These are phyloP conservation scores for Galeopterus variegatus DNA, from an alignment of 2,113 vertebrate species.

Conservation along the genomic window DNA sequence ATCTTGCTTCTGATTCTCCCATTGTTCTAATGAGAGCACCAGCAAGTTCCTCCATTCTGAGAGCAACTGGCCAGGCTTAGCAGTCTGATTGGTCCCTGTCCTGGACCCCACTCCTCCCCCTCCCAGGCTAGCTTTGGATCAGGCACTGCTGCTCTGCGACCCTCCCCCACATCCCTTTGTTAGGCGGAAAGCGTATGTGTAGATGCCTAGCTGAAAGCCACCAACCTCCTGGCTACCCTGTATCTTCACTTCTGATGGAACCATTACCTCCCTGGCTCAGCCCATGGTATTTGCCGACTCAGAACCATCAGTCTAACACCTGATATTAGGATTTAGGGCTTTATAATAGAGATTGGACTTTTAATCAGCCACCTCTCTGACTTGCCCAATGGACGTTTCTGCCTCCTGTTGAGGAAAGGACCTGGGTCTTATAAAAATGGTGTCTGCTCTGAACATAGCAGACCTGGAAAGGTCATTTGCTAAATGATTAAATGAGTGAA, in stretches of 20 bases:
- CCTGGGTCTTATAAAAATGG: neutral
- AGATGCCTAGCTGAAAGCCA: neutral
- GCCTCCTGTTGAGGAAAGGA: neutral
- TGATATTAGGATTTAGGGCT: conserved; percentile 1
- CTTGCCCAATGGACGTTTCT: neutral
- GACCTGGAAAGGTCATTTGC: conserved; percentile 1
- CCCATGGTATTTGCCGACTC: neutral
- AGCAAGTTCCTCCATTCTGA: conserved; percentile 13
- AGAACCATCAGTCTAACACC: neutral
- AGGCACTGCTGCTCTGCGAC: neutral
- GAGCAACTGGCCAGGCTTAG: neutral
- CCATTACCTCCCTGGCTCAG: neutral
- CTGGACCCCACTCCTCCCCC: neutral
- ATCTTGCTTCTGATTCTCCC: neutral
- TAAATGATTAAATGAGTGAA: conserved; percentile 2
- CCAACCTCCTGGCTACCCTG: neutral
- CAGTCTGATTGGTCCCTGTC: neutral
- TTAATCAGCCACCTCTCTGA: conserved; percentile 12
- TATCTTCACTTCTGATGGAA: neutral
- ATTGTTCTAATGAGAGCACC: neutral
- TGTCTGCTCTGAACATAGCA: neutral
- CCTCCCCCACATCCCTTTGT: neutral
- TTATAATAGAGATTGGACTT: neutral
- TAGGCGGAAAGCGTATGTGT: neutral
- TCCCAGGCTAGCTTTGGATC: neutral